phyloP scores from a whole-genome alignment of 1,140 invertebrate species.

The Polypedilum pembai region DNA sequence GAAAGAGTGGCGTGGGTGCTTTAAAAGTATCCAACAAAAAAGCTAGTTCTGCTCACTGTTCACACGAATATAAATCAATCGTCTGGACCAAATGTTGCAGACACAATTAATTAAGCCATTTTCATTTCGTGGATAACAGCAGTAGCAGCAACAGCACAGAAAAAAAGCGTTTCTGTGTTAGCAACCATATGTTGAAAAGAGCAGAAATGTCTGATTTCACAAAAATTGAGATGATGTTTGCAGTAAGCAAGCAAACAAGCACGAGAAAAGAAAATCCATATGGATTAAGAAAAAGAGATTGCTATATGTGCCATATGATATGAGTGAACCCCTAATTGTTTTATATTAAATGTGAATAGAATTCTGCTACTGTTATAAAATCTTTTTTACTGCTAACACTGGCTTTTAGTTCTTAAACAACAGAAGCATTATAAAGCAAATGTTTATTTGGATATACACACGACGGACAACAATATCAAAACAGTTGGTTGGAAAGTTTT shows the following conservation, averaged over 20 bases:
- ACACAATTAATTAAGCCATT: constrained; percentile 27
- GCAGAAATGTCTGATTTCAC: background rate
- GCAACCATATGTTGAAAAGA: constrained; percentile 20
- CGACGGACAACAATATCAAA: background rate
- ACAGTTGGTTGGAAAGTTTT: background rate
- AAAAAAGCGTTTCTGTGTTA: background rate
- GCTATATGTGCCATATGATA: background rate
- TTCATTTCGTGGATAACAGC: background rate
- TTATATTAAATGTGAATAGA: constrained; percentile 19
- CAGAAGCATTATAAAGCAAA: background rate
- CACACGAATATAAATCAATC: constrained; percentile 25
- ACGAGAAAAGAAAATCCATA: background rate
- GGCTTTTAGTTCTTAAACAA: background rate
- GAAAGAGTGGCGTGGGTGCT: background rate
- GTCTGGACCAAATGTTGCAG: constrained; percentile 23
- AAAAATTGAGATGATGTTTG: background rate
- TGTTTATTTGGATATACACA: background rate
- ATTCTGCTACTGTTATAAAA: background rate
- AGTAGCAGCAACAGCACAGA: background rate
- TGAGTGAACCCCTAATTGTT: background rate
- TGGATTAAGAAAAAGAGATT: constrained; percentile 6
- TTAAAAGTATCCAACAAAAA: background rate
- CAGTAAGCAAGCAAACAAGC: background rate
- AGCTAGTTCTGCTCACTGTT: background rate
- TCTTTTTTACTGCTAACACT: background rate